Percentiles rank a stretch among this genome's conserved stretches.
Conservation (phyloP, 92 coral and sea anemone species). For the Parazoanthus atlanticus region DNA sequence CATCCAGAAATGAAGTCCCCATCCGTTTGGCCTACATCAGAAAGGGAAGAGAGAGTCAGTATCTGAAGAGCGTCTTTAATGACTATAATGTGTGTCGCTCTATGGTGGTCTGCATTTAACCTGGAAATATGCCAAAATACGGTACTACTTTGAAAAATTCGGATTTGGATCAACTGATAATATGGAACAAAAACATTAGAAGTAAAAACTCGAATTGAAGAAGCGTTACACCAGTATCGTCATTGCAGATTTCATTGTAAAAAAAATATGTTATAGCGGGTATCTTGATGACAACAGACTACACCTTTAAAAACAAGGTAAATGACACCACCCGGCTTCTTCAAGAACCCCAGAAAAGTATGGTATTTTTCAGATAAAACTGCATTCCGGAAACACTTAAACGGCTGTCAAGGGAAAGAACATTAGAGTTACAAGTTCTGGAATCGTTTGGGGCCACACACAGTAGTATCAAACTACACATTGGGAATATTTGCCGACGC, state of each 20-base stretch:
- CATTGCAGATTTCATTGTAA: not conserved
- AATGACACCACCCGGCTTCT: not conserved
- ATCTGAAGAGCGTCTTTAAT: not conserved
- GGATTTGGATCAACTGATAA: no score
- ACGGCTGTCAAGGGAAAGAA: not conserved
- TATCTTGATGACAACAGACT: no score
- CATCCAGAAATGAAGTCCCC: slow-evolving; percentile 48
- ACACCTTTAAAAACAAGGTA: no score
- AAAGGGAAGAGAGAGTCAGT: not conserved
- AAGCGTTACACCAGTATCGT: not conserved
- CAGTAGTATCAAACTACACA: no score
- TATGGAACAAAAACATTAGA: no score
- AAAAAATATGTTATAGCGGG: not conserved
- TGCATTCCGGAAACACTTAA: not conserved
- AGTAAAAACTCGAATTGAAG: not conserved
- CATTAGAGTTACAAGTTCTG: not conserved
- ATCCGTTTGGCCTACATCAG: slow-evolving; percentile 4
- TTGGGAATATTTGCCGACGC: no score
- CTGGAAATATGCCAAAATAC: no score
- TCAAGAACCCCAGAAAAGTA: not conserved
- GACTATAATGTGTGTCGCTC: not conserved
- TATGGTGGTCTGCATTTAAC: no score
- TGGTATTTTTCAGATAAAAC: no score
- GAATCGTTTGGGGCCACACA: no score
- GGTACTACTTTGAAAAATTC: no score